These are phyloP conservation scores for Gobiocypris rarus DNA, from an alignment of 2,113 vertebrate species.

Conservation along the genomic window DNA sequence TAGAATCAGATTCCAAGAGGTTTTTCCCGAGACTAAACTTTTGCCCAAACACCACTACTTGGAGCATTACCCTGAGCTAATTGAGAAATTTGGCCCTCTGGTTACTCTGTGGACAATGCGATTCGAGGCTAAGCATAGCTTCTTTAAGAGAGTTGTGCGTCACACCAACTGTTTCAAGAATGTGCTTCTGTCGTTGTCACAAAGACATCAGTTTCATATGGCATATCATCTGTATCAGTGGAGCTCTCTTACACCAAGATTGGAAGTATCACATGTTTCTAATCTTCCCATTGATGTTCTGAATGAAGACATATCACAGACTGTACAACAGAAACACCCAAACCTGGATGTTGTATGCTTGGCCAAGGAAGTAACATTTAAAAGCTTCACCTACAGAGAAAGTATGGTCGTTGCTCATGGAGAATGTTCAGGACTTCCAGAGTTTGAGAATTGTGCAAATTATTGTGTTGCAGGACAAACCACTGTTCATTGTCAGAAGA, in stretches of 20 bases:
- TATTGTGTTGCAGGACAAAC: too few species aligned
- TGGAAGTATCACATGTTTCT: conserved; percentile 38
- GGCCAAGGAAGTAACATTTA: conserved; percentile 15
- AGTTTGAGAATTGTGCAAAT: too few species aligned
- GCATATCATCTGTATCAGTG: conserved; percentile 21
- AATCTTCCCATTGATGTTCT: conserved; percentile 39
- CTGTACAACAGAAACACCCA: conserved; percentile 24
- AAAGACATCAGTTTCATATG: conserved; percentile 35
- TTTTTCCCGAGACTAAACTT: too few species aligned
- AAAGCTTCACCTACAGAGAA: too few species aligned
- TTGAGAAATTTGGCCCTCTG: too few species aligned
- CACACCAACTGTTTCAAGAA: conserved; percentile 33
- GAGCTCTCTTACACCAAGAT: neutral
- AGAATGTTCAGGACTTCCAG: too few species aligned
- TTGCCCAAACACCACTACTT: too few species aligned
- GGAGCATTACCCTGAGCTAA: too few species aligned
- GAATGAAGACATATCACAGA: conserved; percentile 8
- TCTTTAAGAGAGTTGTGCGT: neutral
- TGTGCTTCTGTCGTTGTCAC: conserved; percentile 3
- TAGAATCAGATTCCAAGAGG: too few species aligned
- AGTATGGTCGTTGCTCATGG: too few species aligned
- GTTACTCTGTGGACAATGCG: conserved; percentile 6
- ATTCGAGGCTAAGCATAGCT: neutral
- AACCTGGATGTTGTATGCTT: conserved; percentile 20
- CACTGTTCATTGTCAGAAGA: too few species aligned